A percentile compares a stretch with the other conserved stretches of the same genome.
These are phyloP conservation scores for Thymelicus lineola DNA, from an alignment of 2,888 invertebrate species.

Conservation along the genomic window DNA sequence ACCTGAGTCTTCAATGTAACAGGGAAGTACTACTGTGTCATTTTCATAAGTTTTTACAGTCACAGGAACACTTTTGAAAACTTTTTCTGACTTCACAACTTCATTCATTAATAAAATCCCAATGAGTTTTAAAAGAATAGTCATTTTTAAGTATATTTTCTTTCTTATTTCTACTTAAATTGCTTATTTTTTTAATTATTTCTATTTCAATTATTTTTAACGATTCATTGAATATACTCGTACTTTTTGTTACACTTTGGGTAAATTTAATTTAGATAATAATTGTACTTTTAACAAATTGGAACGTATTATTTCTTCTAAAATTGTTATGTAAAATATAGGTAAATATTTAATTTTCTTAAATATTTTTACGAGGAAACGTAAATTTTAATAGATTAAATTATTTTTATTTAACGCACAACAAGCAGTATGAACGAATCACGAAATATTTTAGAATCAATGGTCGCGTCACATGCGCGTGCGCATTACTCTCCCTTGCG, in stretches of 20 bases:
- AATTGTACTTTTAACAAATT: too few species aligned
- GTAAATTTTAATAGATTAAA: neutral
- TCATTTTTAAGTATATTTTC: slow-evolving; percentile 8
- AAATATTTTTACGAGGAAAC: too few species aligned
- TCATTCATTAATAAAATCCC: slow-evolving; percentile 38
- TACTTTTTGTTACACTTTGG: too few species aligned
- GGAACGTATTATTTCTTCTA: too few species aligned
- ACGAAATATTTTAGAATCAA: slow-evolving; percentile 23
- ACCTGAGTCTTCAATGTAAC: slow-evolving; percentile 88
- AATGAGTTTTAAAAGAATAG: slow-evolving; percentile 14
- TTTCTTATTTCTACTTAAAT: too few species aligned
- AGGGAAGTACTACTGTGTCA: slow-evolving; percentile 91
- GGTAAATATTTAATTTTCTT: too few species aligned
- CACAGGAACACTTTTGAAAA: slow-evolving; percentile 89
- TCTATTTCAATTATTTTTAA: too few species aligned
- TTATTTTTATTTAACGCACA: neutral
- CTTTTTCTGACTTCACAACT: slow-evolving; percentile 61
- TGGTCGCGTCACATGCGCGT: slow-evolving; percentile 47
- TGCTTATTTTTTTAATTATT: too few species aligned
- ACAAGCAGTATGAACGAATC: neutral
- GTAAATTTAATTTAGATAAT: too few species aligned
- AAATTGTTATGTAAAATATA: too few species aligned
- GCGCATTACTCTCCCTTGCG: slow-evolving; percentile 56
- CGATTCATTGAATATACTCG: too few species aligned
- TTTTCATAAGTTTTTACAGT: slow-evolving; percentile 91